phyloP scores from a whole-genome alignment of 2,797 vertebrate species.

The Mus spretus region DNA sequence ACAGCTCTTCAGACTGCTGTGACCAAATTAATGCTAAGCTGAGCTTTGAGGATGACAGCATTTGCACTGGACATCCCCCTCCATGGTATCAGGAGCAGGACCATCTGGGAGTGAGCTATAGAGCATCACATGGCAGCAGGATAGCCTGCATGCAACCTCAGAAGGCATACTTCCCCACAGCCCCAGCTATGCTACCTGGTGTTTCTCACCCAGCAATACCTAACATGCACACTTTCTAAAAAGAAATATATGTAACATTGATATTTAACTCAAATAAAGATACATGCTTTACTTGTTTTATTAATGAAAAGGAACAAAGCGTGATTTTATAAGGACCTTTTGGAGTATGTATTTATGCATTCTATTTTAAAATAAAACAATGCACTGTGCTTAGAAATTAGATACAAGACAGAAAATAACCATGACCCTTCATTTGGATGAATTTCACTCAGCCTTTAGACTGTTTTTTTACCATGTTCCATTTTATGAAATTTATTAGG shows the following conservation, averaged over 20 bases:
- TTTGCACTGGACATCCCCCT: neutral
- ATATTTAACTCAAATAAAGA: constrained; percentile 72
- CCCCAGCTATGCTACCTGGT: neutral
- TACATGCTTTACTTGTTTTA: constrained; percentile 72
- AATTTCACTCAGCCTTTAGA: constrained; percentile 21
- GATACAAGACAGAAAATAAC: neutral
- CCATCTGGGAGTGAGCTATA: neutral
- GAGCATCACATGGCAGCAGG: neutral
- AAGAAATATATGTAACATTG: neutral
- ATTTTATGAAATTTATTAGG: constrained; percentile 15
- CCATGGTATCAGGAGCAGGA: neutral
- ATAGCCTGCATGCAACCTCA: neutral
- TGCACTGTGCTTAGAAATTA: constrained; percentile 56
- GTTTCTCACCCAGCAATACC: neutral
- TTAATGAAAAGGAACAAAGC: constrained; percentile 71
- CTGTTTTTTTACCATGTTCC: neutral
- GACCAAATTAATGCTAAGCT: neutral
- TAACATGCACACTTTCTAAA: neutral
- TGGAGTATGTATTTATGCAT: constrained; percentile 55
- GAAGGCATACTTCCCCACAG: neutral
- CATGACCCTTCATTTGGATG: constrained; percentile 7
- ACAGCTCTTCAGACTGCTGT: neutral
- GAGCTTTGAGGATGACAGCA: neutral
- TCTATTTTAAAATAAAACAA: constrained; percentile 69
- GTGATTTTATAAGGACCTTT: constrained; percentile 56